Base-by-base conservation (phyloP, 2,888 invertebrate genomes). In the Rhabditoides inermis region DNA sequence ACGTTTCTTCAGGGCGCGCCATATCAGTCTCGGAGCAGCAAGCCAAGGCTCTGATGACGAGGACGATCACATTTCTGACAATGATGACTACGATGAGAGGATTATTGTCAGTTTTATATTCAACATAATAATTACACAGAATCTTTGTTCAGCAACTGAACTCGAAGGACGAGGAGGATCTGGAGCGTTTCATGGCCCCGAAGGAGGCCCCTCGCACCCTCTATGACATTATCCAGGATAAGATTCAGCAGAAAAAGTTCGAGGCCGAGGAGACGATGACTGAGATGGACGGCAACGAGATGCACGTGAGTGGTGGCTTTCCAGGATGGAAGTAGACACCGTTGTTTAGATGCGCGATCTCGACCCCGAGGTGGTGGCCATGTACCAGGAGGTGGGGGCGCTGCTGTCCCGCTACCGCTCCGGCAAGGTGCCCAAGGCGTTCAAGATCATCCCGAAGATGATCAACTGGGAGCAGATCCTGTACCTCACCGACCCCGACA, bases 401-500 rank as follows among this genome's bases (percentile, higher is more conserved):
- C 87, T 95, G 2, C 81, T 99, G 69, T 69, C 78, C 1, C 86
- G 85, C 68, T 98, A 94, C 77, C 84, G 95, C 58, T 90, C 88
- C 76, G 98, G 98, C 25, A 92, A 91, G 81, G 81, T 99, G 32
- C 98, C 98, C 0, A 95, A 98, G 78, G 91, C 94, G 1, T 95
- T 98, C 77, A 98, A 99, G 82, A 85, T 92, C 74, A 84, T 98
- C 58, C 95, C 95, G 2, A 85, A 85, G 76, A 81, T 94, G 52
- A 60, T 67, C 35, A 75, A 75, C 65, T 75, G 57, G 75, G 75
- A 75, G 52, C 72, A 81, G 77, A 76, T 81, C 45, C 62, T 82
- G 12, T 72, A 70, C 55, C 49, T 80, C 61, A 79, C 80, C 77
- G 88, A 89, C 78, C 95, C 98, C 7, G 85, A 88, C n/a, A 84